Evolutionary conservation across 2,113 vertebrate genomes (phyloP), one percentile per base, ranked within the genome.

Genomic region (Rousettus leschenaultii): DNA sequence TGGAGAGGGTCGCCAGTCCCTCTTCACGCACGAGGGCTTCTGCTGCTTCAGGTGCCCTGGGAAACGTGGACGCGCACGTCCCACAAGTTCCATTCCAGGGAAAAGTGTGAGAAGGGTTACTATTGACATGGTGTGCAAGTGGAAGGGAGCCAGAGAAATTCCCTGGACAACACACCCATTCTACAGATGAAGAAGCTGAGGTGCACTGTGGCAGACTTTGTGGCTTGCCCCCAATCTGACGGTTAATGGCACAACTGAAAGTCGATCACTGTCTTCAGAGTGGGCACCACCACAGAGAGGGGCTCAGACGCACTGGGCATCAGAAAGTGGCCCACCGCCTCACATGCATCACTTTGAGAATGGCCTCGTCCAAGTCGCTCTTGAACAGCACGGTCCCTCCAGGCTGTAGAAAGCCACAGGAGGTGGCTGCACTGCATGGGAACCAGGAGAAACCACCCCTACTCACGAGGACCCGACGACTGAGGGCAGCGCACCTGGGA

Each of bases 31-130:
- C 33, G 6, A 68, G 38, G 86, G 38, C 30, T 2, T 35, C 71
- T 45, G 12, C 45, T 28, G 21, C 0, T 0, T 4, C 33, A 26
- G 21, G 59, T 9, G 24, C 51, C 19, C 79, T 22, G 51, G 51
- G 74, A 0, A 3, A 0, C 2, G 0, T 7, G 22, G 12, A 21
- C 0, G 28, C 10, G 35, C 59, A 43, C 26, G 9, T 1, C 10
- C 43, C 38, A n/a, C 30, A 43, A 15, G 11, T 5, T 8, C 57
- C 18, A 7, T 33, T 74, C 74, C 73, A 22, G 6, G 40, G 14
- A n/a, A 9, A 19, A 45, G 51, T 1, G 24, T 16, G 26, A 84
- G 71, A 45, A 15, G 59, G 1, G 8, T 35, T 63, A 15, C 51
- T 11, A 13, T 4, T 1, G 26, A 74, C 86, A 1, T 24, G 28